phyloP scores from a whole-genome alignment of 2,797 vertebrate species.

The Halcyon smyrnensis region DNA sequence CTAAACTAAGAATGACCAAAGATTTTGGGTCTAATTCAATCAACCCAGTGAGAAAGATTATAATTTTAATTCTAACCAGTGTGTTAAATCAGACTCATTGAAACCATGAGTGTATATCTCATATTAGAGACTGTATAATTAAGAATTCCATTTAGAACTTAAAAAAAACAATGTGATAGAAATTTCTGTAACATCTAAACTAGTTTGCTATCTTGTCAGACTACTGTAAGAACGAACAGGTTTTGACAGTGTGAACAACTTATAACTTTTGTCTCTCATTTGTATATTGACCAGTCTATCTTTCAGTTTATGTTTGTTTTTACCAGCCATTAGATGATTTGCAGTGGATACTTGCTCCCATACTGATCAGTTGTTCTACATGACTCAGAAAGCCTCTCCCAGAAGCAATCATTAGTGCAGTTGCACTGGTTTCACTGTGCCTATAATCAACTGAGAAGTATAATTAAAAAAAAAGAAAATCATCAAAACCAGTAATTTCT shows the following conservation, averaged over 20 bases:
- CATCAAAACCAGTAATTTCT: neutral
- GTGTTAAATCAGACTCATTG: neutral
- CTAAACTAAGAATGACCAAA: neutral
- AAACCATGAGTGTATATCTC: neutral
- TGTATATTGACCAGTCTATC: neutral
- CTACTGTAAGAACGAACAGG: no score
- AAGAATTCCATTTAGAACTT: neutral
- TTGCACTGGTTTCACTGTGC: conserved; percentile 90
- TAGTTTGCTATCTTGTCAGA: no score
- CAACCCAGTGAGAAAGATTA: neutral
- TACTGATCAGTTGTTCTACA: conserved; percentile 89
- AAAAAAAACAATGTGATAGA: neutral
- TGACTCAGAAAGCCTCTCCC: conserved; percentile 89
- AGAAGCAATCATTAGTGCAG: conserved; percentile 92
- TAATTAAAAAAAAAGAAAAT: neutral
- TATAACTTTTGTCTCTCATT: no score
- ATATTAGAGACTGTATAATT: neutral
- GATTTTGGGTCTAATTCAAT: neutral
- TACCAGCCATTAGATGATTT: conserved; percentile 95
- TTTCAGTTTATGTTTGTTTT: neutral
- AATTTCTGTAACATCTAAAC: no score
- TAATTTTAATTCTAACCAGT: neutral
- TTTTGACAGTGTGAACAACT: no score
- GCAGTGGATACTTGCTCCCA: conserved; percentile 88
- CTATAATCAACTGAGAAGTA: conserved; percentile 88